Conservation (phyloP, 1,140 invertebrate genomes). For the Macrobrachium nipponense region DNA sequence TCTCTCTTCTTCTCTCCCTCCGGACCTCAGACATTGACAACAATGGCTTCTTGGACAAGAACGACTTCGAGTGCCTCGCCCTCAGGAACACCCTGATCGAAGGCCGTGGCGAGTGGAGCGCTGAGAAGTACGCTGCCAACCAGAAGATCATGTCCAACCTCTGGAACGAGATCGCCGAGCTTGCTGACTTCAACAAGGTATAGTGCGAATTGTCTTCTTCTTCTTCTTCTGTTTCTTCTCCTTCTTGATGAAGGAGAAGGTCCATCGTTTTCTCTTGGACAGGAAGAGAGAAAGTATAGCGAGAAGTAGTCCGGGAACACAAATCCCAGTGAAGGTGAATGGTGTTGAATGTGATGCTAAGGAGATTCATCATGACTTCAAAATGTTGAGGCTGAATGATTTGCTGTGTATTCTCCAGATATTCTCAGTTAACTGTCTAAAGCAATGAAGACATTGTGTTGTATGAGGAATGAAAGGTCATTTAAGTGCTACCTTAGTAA, state of each 20-base stretch:
- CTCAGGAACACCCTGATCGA: conserved; percentile 83
- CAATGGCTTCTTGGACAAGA: conserved; percentile 83
- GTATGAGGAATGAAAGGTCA: too few relatives aligned
- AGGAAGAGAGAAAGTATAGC: too few relatives aligned
- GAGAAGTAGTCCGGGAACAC: neutral
- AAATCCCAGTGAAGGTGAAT: neutral
- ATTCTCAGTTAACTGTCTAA: too few relatives aligned
- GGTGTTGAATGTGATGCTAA: neutral
- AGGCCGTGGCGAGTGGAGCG: conserved; percentile 82
- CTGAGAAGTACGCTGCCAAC: conserved; percentile 78
- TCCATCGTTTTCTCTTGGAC: neutral
- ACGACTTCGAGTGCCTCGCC: conserved; percentile 85
- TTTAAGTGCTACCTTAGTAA: too few relatives aligned
- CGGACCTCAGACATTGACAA: conserved; percentile 79
- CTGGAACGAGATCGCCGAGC: conserved; percentile 85
- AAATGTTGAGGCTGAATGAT: too few relatives aligned
- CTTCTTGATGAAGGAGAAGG: neutral
- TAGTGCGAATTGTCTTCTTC: neutral
- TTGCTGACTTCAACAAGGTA: conserved; percentile 88
- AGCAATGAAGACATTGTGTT: too few relatives aligned
- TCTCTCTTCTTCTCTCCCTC: neutral
- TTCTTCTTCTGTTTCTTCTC: neutral
- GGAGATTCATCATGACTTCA: too few relatives aligned
- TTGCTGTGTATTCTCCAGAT: too few relatives aligned
- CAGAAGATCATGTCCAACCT: conserved; percentile 83